A percentile compares a stretch with the other conserved stretches of the same genome.
Evolutionary conservation across 2,888 invertebrate genomes (phyloP).

Genomic region (Acronicta alni): DNA sequence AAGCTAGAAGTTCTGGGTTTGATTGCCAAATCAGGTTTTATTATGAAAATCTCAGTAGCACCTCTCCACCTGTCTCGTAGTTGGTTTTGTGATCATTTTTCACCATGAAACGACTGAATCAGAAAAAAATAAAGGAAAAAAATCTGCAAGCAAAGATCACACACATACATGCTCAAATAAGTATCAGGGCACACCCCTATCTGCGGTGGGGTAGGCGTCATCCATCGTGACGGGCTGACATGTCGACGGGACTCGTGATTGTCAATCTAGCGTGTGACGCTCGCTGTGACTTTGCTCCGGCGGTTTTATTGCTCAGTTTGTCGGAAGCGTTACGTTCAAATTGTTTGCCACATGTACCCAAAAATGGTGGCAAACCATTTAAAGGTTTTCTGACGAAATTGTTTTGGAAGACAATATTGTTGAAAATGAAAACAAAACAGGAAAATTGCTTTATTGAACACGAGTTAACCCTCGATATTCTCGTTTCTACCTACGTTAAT

Average conservation of each 20-base stretch:
- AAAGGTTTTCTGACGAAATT: conserved; percentile 45
- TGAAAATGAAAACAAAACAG: conserved; percentile 12
- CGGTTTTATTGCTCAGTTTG: conserved; percentile 65
- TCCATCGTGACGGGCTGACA: conserved; percentile 67
- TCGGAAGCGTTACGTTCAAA: conserved; percentile 57
- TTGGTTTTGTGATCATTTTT: no score
- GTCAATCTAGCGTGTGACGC: conserved; percentile 70
- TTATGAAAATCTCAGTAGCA: no score
- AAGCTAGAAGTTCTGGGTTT: no score
- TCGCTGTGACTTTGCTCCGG: conserved; percentile 61
- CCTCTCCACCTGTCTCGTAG: no score
- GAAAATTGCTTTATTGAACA: no score
- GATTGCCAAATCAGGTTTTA: no score
- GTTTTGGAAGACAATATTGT: conserved; percentile 20
- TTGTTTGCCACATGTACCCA: conserved; percentile 45
- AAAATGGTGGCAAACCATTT: conserved; percentile 42
- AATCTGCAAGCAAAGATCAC: conserved; percentile 19
- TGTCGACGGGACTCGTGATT: conserved; percentile 71
- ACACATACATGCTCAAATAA: conserved; percentile 21
- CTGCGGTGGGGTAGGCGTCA: conserved; percentile 54
- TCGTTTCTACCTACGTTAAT: no score
- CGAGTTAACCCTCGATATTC: no score
- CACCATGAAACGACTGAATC: no score
- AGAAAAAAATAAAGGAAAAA: conserved; percentile 4
- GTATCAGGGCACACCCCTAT: conserved; percentile 50